Evolutionary conservation across 1,140 invertebrate genomes (phyloP).

Genomic region (Ceratina calcarata): DNA sequence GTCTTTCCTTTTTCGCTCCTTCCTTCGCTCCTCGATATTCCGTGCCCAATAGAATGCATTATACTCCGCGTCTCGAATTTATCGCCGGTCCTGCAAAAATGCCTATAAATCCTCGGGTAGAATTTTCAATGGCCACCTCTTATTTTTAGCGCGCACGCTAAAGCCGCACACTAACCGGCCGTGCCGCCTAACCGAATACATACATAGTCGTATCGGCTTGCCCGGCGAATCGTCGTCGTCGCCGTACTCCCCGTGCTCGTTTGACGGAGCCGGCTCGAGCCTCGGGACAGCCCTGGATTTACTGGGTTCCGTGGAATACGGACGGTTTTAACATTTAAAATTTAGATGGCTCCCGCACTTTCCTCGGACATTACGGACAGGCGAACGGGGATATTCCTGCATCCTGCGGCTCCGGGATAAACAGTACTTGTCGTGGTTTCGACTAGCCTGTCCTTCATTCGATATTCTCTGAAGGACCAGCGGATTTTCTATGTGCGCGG

Average conservation of each 20-base stretch:
- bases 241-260: neutral
- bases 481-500: conserved; percentile 44
- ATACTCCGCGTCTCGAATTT: conserved; percentile 9
- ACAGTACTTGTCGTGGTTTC: conserved; percentile 20
- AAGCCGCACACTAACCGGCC: neutral
- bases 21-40: neutral
- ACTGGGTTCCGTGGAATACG: conserved; percentile 16
- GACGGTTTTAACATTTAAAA: conserved; percentile 57
- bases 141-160: conserved; percentile 6
- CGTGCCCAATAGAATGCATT: conserved; percentile 18
- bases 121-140: conserved; percentile 13
- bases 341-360: conserved; percentile 45
- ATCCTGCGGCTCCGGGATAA: conserved; percentile 34
- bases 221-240: conserved; percentile 21
- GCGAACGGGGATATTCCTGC: conserved; percentile 29
- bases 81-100: conserved; percentile 17
- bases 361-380: conserved; percentile 40
- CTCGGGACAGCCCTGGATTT: conserved; percentile 13
- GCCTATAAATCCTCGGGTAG: conserved; percentile 30
- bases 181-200: too few species aligned
- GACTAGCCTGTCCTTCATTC: conserved; percentile 37
- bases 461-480: conserved; percentile 51
- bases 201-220: neutral
- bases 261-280: neutral
- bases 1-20: too few species aligned